Base-by-base conservation (phyloP, 1,140 invertebrate species). In the Pinna nobilis region DNA sequence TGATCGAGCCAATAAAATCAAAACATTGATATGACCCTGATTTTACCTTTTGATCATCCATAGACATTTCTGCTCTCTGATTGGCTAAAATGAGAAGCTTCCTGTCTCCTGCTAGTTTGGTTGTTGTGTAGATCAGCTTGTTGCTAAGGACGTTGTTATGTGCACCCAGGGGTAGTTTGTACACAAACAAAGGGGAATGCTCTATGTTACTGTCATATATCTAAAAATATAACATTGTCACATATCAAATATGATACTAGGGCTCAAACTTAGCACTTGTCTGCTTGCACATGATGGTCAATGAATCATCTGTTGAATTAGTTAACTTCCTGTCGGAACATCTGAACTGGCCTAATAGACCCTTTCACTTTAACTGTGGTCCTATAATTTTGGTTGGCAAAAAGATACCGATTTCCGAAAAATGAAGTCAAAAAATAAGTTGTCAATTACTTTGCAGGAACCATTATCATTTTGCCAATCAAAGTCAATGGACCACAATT, bases 121-220 rank as follows among this genome's bases (percentile, higher is more conserved):
- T 91, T 53, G 90, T 89, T 11, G 90, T 87, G 83, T 92, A 93
- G 80, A 93, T 92, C 35, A 94, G 89, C 75, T 90, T 90, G 82
- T 92, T 92, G 18, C 92, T 92, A 61, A 93, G 87, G 66, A 93
- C 80, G 75, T 93, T 83, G 69, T 90, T 89, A 76, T 89, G 82
- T 75, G 90, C 91, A 23, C 90, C 88, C 32, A 90, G 84, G 44
- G 93, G 92, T 70, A 95, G 88, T 89, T 93, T 94, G 86, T 94
- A 93, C 4, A 93, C 89, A 85, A 92, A 93, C 59, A 94, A 81
- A 5, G 94, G 93, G 71, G 91, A 91, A 51, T 92, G 87, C 73
- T 92, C 92, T 47, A 93, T 89, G 82, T 92, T 91, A 70, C 92
- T 92, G 82, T 85, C 85, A 79, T 84, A 87, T 7, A 89, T 80